Percentiles rank a stretch among this genome's conserved stretches.
phyloP scores from a whole-genome alignment of 2,113 vertebrate genomes.

The Centropus unirufus region DNA sequence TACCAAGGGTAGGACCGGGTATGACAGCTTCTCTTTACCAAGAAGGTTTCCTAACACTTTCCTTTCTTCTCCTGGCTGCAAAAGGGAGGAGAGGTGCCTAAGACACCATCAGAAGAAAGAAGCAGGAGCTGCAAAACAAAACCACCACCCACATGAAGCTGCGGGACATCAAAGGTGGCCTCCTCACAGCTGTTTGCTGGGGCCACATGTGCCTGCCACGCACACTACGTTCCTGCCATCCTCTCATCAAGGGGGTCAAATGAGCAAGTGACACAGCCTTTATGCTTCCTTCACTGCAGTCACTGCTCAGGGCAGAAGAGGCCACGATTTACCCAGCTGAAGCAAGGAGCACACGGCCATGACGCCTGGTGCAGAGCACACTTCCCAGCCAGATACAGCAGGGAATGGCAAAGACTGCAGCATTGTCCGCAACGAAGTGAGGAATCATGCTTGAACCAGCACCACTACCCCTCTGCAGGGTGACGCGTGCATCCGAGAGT shows the following conservation, averaged over 20 bases:
- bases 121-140: not conserved
- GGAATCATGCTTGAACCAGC: not conserved
- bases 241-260: not conserved
- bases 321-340: not conserved
- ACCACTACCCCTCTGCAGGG: not conserved
- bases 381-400: not conserved
- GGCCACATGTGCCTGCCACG: accelerated
- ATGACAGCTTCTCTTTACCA: not conserved
- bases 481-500: not conserved
- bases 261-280: not conserved
- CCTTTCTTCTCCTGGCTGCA: not conserved
- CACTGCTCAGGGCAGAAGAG: not conserved
- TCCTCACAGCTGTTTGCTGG: not conserved
- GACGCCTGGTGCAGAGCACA: accelerated
- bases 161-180: not conserved
- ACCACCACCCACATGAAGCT: accelerated
- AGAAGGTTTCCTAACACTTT: not conserved
- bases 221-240: not conserved
- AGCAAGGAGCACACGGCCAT: not conserved
- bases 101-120: not conserved
- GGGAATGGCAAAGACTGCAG: not conserved
- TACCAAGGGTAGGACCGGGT: not conserved
- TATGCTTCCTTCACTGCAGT: not conserved
- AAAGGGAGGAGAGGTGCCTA: not conserved
- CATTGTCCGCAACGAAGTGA: not conserved